phyloP scores from a whole-genome alignment of 23 tunicate genomes.

The Ascidia mentula region DNA sequence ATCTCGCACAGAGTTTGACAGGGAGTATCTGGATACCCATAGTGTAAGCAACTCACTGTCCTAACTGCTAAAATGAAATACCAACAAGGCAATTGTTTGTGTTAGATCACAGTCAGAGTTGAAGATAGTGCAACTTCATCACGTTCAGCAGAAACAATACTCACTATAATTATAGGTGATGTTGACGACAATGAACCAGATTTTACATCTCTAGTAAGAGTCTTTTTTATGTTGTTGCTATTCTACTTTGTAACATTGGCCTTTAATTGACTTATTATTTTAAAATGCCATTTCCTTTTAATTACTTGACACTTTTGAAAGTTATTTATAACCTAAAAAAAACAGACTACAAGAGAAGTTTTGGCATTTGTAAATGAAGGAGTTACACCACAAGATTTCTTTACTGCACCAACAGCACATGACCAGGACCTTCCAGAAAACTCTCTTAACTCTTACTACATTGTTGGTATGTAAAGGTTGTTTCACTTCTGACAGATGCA shows the following conservation, averaged over 20 bases:
- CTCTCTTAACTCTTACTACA: slow-evolving; percentile 51
- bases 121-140: neutral
- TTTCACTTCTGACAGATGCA: too few relatives aligned
- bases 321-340: neutral
- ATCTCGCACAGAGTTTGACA: slow-evolving; percentile 1
- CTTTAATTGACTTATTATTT: neutral
- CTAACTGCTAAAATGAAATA: too few relatives aligned
- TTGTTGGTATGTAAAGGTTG: slow-evolving; percentile 33
- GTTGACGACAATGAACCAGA: neutral
- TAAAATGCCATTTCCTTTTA: neutral
- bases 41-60: too few relatives aligned
- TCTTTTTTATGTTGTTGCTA: too few relatives aligned
- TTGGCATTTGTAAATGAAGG: neutral
- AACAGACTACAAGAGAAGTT: neutral
- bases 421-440: slow-evolving; percentile 41
- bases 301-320: neutral
- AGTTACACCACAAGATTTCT: neutral
- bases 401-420: slow-evolving; percentile 17
- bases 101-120: neutral
- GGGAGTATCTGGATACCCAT: neutral
- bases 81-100: too few relatives aligned
- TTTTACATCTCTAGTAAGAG: neutral
- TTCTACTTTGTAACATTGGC: neutral
- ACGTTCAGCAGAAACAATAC: neutral
- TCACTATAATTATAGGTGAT: neutral